phyloP scores from a whole-genome alignment of 2,113 vertebrate genomes.

The Oostethus manadensis region DNA sequence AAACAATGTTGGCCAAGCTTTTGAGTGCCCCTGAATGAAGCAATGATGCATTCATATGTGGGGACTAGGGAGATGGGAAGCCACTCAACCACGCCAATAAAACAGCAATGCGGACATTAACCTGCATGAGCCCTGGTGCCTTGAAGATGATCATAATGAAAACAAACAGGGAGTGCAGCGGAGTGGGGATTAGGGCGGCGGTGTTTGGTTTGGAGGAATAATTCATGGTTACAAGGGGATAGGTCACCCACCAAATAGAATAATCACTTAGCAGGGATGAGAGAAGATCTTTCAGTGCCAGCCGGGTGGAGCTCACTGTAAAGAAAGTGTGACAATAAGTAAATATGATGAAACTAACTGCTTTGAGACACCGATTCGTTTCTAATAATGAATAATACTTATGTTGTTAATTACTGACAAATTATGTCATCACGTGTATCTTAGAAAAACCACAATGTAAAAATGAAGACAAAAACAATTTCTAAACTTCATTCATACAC shows the following conservation, averaged over 20 bases:
- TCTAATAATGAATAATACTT: too few relatives aligned
- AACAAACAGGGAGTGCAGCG: slow-evolving; percentile 35
- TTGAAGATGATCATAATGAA: slow-evolving; percentile 53
- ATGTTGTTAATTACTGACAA: too few relatives aligned
- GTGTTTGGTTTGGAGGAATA: slow-evolving; percentile 56
- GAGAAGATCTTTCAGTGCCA: slow-evolving; percentile 31
- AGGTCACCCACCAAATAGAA: slow-evolving; percentile 62
- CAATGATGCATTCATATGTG: slow-evolving; percentile 10
- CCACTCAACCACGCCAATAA: slow-evolving; percentile 14
- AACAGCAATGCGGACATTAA: slow-evolving; percentile 9
- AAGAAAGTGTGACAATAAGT: neutral
- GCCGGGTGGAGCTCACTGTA: slow-evolving; percentile 29
- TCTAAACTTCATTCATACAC: neutral
- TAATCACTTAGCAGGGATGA: slow-evolving; percentile 56
- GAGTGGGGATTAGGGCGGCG: slow-evolving; percentile 47
- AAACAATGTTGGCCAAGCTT: slow-evolving; percentile 7
- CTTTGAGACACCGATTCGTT: too few relatives aligned
- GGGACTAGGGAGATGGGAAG: slow-evolving; percentile 7
- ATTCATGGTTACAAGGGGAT: slow-evolving; percentile 42
- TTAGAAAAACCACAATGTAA: too few relatives aligned
- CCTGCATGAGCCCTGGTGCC: slow-evolving; percentile 17
- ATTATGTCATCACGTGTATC: too few relatives aligned
- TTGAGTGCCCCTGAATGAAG: slow-evolving; percentile 12
- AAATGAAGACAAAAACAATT: too few relatives aligned
- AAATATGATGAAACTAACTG: neutral